These are phyloP conservation scores for Eulacestoma nigropectus DNA, from an alignment of 2,113 vertebrate genomes.

Conservation along the genomic window DNA sequence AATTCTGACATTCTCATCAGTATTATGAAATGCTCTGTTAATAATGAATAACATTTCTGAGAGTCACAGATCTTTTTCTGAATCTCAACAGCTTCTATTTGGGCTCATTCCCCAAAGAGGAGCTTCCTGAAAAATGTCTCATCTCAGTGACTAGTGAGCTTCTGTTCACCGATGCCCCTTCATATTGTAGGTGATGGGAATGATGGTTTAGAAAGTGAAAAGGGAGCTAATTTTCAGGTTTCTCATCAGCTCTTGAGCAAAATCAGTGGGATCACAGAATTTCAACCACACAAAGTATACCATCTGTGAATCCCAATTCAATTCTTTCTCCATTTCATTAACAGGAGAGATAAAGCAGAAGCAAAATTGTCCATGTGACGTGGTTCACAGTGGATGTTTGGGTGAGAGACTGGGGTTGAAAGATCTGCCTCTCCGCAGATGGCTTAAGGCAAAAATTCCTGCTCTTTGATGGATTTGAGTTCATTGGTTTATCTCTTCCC, in stretches of 20 bases:
- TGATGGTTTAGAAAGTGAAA: not conserved
- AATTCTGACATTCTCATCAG: conserved; percentile 3
- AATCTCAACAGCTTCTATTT: not conserved
- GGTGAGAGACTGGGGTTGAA: not conserved
- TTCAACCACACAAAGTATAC: not conserved
- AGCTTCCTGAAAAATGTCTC: not conserved
- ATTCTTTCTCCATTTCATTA: not conserved
- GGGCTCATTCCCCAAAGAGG: not conserved
- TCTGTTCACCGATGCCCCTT: not conserved
- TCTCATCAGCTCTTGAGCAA: not conserved
- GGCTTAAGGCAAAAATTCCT: not conserved
- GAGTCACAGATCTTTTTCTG: not conserved
- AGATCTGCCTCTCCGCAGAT: not conserved
- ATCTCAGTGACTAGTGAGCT: not conserved
- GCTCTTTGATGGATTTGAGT: not conserved
- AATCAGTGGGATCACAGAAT: not conserved
- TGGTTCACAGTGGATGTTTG: not conserved
- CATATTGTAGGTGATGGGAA: not conserved
- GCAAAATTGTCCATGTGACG: not conserved
- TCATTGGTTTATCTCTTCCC: not conserved
- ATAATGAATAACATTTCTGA: not conserved
- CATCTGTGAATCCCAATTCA: not conserved
- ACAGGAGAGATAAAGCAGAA: not conserved
- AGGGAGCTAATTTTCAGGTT: not conserved
- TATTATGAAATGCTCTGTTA: conserved; percentile 3